phyloP scores from a whole-genome alignment of 2,888 invertebrate genomes.

The Pachydiplax longipennis region DNA sequence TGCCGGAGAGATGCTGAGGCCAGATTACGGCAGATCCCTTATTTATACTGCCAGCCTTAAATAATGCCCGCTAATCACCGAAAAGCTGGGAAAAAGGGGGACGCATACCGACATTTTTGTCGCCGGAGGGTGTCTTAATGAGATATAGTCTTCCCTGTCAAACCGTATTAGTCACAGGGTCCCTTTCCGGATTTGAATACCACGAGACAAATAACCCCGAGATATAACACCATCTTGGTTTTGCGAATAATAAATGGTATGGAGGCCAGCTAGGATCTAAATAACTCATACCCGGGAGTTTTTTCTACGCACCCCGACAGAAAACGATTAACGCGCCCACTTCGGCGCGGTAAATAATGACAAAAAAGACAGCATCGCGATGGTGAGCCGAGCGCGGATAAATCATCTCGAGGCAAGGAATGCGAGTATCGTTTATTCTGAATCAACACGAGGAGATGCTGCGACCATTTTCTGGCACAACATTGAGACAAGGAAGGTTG shows the following conservation, averaged over 20 bases:
- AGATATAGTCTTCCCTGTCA: neutral
- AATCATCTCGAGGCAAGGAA: neutral
- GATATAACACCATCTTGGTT: too few species aligned
- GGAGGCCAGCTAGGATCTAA: neutral
- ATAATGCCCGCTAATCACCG: constrained; percentile 18
- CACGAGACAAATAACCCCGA: neutral
- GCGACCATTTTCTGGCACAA: neutral
- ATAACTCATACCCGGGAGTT: neutral
- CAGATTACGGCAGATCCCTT: constrained; percentile 16
- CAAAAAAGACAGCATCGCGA: neutral
- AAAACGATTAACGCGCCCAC: neutral
- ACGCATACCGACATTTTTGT: neutral
- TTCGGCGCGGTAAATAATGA: neutral
- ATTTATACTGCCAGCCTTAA: constrained; percentile 40
- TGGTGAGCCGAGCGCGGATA: neutral
- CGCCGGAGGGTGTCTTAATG: constrained; percentile 32
- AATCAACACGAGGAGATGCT: too few species aligned
- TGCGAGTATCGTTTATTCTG: too few species aligned
- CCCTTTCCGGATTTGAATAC: neutral
- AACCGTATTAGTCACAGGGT: neutral
- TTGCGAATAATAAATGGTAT: too few species aligned
- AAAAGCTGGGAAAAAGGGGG: neutral
- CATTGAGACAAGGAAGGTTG: neutral
- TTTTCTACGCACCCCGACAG: neutral
- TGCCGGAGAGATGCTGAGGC: neutral